Base-by-base conservation (phyloP, 2,113 vertebrate genomes). In the Bos javanicus region DNA sequence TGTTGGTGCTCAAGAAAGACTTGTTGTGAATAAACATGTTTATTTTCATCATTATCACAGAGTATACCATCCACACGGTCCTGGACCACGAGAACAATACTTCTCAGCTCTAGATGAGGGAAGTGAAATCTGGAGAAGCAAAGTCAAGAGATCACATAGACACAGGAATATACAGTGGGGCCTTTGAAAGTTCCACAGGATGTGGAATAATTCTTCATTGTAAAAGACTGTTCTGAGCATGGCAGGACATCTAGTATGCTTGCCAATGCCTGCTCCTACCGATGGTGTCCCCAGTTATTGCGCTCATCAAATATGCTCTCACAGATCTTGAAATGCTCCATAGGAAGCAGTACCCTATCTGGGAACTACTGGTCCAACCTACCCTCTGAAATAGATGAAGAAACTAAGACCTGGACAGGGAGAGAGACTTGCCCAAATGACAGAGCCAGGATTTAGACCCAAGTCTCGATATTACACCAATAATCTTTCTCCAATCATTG, bases 251-350 rank as follows among this genome's bases (percentile, higher is more conserved):
- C 30, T 4, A 16, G 23, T 26, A 1, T 46, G 46, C 36, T 78
- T 36, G 39, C 43, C 46, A 81, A 14, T n/a, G 46, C 23, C 67
- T 28, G 1, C 3, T 15, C 43, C 50, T 7, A 56, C 50, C 5
- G 0, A 0, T 1, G 2, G 50, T 54, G 62, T 43, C 71, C 36
- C 71, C 2, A 2, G 57, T 4, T 50, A 64, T 6, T 1, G 8
- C 1, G 11, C 7, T 48, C 39, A 10, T 71, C 57, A 25, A 6
- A 52, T 52, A 48, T 1, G 43, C 17, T n/a, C 43, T 78, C 28
- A 25, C 1, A 4, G 60, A 17, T 52, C 57, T 62, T 28, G 54
- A 15, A 39, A 54, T 30, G 50, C 43, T 84, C 81, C 2, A 5
- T 1, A 39, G 28, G 39, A 39, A 54, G 17, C 25, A 28, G 80